A percentile compares a stretch with the other conserved stretches of the same genome.
Conservation (phyloP, 2,113 vertebrate genomes). For the Perca schrenkii region DNA sequence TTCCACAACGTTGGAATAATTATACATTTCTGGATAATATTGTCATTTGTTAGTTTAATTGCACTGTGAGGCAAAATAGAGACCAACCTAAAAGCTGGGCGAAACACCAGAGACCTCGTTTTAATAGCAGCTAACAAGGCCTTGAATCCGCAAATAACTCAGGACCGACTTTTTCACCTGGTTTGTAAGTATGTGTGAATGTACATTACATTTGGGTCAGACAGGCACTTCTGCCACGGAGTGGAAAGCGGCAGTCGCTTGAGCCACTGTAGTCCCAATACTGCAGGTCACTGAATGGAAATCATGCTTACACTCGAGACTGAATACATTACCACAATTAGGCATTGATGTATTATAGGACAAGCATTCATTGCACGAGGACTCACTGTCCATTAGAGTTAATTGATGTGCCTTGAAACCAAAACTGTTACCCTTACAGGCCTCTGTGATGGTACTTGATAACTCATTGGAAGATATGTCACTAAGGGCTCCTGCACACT, state of each 20-base stretch:
- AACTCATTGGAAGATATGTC: conserved; percentile 20
- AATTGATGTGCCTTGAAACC: conserved; percentile 39
- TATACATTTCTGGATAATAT: background rate
- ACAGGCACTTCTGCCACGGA: conserved; percentile 8
- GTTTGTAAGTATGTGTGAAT: background rate
- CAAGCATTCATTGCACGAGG: conserved; percentile 6
- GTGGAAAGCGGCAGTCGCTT: background rate
- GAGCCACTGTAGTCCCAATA: background rate
- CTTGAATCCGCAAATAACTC: background rate
- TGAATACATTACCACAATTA: conserved; percentile 60
- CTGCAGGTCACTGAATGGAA: conserved; percentile 50
- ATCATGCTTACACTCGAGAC: conserved; percentile 46
- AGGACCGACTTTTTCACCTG: background rate
- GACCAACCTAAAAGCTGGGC: background rate
- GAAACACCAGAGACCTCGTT: background rate
- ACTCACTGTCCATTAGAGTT: conserved; percentile 41
- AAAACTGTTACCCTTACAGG: conserved; percentile 14
- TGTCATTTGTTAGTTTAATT: background rate
- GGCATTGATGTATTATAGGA: conserved; percentile 51
- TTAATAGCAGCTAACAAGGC: conserved; percentile 1
- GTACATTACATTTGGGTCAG: conserved; percentile 3
- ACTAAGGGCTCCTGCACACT: background rate
- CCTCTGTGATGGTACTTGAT: conserved; percentile 27
- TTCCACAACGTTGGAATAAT: background rate
- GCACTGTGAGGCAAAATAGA: background rate